Evolutionary conservation across 2,113 vertebrate genomes (phyloP).

Genomic region (Calidris pygmaea): DNA sequence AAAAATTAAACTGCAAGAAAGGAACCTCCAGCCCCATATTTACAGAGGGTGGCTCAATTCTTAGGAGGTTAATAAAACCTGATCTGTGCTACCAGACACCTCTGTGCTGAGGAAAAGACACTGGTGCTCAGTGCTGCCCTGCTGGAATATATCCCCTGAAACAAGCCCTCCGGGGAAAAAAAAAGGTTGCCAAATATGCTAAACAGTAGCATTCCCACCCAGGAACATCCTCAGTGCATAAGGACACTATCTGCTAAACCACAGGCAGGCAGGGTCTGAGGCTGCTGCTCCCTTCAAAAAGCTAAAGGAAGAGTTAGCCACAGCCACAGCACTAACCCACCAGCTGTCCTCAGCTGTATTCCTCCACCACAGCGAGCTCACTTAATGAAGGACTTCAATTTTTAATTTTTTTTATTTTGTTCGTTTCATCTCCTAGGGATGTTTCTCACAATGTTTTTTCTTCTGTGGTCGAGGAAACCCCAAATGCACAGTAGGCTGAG

Average conservation of each 20-base stretch:
- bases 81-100: not conserved
- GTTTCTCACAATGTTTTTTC: not conserved
- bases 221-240: not conserved
- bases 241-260: not conserved
- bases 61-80: not conserved
- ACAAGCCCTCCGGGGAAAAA: not conserved
- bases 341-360: not conserved
- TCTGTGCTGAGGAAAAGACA: not conserved
- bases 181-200: not conserved
- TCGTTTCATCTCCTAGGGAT: not conserved
- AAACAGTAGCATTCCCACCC: not conserved
- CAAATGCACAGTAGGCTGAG: not conserved
- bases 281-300: not conserved
- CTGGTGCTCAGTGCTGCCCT: not conserved
- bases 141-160: not conserved
- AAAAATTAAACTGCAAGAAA: not conserved
- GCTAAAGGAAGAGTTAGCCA: not conserved
- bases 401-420: not conserved
- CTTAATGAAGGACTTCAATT: not conserved
- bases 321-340: not conserved
- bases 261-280: not conserved
- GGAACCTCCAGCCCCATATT: not conserved
- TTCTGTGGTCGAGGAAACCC: not conserved
- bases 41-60: not conserved
- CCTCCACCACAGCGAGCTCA: fast-evolving